Evolutionary conservation across 2,888 invertebrate genomes (phyloP).

Genomic region (Cerceris rybyensis): DNA sequence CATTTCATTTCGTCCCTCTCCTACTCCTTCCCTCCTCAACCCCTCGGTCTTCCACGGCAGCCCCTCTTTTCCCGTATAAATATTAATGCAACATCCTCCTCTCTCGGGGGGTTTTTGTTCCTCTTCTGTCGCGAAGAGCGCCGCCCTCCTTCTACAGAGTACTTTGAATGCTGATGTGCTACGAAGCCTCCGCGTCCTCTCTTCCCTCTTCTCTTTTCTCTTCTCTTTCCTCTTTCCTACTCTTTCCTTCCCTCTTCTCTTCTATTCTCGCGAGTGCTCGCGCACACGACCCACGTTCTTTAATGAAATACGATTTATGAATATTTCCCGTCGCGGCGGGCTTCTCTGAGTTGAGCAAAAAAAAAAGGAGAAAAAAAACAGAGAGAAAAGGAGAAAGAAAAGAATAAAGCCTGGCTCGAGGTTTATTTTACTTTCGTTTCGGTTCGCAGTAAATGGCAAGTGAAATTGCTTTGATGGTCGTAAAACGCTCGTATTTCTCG

Average conservation of each 20-base stretch:
- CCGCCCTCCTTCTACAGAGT: slow-evolving; percentile 71
- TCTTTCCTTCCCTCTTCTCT: slow-evolving; percentile 27
- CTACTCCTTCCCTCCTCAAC: slow-evolving; percentile 46
- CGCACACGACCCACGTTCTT: slow-evolving; percentile 70
- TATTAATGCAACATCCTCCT: slow-evolving; percentile 82
- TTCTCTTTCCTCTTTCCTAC: slow-evolving; percentile 13
- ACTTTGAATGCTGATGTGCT: slow-evolving; percentile 82
- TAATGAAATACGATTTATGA: slow-evolving; percentile 78
- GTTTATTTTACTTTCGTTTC: slow-evolving; percentile 15
- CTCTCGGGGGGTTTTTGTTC: slow-evolving; percentile 80
- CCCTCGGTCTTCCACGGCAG: slow-evolving; percentile 60
- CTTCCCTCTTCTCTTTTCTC: slow-evolving; percentile 17
- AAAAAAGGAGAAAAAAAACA: background rate
- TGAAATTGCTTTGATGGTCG: slow-evolving; percentile 17
- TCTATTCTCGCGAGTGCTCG: slow-evolving; percentile 19
- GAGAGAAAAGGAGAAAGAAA: background rate
- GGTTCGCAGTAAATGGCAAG: slow-evolving; percentile 17
- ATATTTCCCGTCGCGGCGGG: slow-evolving; percentile 60
- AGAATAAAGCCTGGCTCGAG: background rate
- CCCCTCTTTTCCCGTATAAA: slow-evolving; percentile 79
- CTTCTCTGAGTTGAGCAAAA: slow-evolving; percentile 3
- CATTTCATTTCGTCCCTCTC: slow-evolving; percentile 79
- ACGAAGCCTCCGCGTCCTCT: slow-evolving; percentile 57
- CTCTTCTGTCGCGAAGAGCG: slow-evolving; percentile 69
- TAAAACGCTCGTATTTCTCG: slow-evolving; percentile 17